Evolutionary conservation across 2,888 invertebrate species (phyloP).

Genomic region (Agrilus biguttatus): DNA sequence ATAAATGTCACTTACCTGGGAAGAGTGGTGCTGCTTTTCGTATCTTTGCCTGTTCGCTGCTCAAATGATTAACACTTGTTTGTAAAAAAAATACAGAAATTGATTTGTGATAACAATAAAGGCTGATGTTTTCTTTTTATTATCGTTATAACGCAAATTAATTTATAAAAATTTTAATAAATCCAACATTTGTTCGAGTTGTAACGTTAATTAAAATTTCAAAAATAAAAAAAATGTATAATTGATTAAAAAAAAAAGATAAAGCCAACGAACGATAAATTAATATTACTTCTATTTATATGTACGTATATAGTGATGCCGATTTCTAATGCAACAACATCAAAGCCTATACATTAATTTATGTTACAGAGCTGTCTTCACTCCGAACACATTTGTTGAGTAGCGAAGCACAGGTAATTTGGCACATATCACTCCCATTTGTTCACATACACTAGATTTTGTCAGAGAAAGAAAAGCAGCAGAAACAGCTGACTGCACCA

Average conservation of each 20-base stretch:
- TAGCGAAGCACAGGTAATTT: slow-evolving; percentile 32
- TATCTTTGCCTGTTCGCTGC: too few species aligned
- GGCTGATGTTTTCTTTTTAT: too few species aligned
- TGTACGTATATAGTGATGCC: slow-evolving; percentile 1
- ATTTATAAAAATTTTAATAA: too few species aligned
- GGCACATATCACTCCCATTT: slow-evolving; percentile 27
- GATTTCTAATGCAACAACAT: slow-evolving; percentile 15
- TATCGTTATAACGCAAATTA: too few species aligned
- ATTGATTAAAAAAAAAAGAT: slow-evolving; percentile 3
- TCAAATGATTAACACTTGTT: too few species aligned
- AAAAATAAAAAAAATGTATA: too few species aligned
- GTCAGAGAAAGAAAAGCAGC: slow-evolving; percentile 23
- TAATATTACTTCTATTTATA: slow-evolving; percentile 6
- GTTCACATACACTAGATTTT: slow-evolving; percentile 17
- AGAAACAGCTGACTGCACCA: slow-evolving; percentile 12
- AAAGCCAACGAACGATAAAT: slow-evolving; percentile 3
- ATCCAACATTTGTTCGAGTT: too few species aligned
- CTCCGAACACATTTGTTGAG: slow-evolving; percentile 16
- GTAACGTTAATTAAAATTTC: too few species aligned
- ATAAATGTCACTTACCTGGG: too few species aligned
- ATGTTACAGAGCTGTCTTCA: slow-evolving; percentile 18
- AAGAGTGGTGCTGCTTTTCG: too few species aligned
- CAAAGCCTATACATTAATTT: slow-evolving; percentile 19
- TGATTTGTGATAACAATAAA: too few species aligned
- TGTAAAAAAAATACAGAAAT: too few species aligned